Evolutionary conservation across 2,797 vertebrate genomes (phyloP).

Genomic region (Myoxocephalus aenaeus): DNA sequence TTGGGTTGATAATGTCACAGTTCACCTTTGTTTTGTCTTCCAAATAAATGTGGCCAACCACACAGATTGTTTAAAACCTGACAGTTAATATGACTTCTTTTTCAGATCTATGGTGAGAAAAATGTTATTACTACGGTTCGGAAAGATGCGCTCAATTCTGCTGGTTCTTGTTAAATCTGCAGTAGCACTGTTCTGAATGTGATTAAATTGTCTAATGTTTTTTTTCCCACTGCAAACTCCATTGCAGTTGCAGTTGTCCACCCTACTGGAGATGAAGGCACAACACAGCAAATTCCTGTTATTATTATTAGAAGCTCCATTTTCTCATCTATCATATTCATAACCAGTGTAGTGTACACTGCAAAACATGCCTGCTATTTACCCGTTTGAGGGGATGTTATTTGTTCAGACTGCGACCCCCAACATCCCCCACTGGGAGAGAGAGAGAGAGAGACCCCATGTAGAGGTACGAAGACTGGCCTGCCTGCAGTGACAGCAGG

Average conservation of each 20-base stretch:
- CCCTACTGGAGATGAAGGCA: background rate
- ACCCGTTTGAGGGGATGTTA: conserved; percentile 41
- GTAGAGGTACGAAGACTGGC: too few species aligned
- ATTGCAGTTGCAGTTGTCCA: background rate
- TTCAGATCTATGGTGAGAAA: background rate
- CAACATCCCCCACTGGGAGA: conserved; percentile 5
- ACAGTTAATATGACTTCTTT: background rate
- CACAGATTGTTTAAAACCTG: too few species aligned
- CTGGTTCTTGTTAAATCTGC: conserved; percentile 11
- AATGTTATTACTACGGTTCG: background rate
- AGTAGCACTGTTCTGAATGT: background rate
- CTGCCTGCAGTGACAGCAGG: too few species aligned
- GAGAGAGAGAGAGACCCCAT: background rate
- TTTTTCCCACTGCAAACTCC: background rate
- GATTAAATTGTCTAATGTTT: background rate
- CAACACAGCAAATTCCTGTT: background rate
- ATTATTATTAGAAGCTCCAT: background rate
- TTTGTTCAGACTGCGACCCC: conserved; percentile 50
- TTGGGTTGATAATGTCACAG: background rate
- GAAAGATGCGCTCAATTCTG: background rate
- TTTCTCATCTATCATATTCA: background rate
- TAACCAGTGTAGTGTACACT: background rate
- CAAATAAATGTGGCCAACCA: background rate
- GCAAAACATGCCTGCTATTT: background rate
- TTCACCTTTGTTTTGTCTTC: background rate